Conservation (phyloP, 2,797 vertebrate species). For the Parotocinclus haroldoi region DNA sequence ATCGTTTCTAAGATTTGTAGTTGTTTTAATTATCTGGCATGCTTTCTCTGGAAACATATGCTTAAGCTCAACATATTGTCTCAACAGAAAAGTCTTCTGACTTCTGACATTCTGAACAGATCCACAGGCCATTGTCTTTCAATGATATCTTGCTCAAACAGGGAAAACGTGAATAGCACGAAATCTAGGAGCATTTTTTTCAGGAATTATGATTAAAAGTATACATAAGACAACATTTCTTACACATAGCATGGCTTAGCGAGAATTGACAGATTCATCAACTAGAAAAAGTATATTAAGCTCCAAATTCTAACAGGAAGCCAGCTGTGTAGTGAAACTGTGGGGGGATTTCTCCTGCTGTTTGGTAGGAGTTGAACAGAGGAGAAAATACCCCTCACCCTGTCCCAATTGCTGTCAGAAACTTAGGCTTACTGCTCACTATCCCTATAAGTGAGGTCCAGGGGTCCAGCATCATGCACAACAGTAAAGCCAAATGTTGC, state of each 20-base stretch:
- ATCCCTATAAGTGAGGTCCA: constrained; percentile 57
- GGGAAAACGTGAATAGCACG: constrained; percentile 53
- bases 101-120: no score
- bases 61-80: no score
- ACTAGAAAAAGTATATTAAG: constrained; percentile 41
- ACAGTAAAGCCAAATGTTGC: constrained; percentile 52
- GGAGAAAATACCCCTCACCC: constrained; percentile 30
- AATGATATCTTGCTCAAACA: neutral
- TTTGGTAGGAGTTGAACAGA: constrained; percentile 20
- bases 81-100: no score
- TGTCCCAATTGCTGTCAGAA: constrained; percentile 32
- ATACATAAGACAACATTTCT: constrained; percentile 68
- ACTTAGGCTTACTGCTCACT: constrained; percentile 56
- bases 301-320: constrained; percentile 38
- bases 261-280: constrained; percentile 58
- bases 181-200: no score
- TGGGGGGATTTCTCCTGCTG: constrained; percentile 26
- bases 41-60: no score
- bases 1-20: no score
- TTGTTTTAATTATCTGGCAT: no score
- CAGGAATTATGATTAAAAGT: constrained; percentile 43
- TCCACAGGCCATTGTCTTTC: neutral
- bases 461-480: constrained; percentile 24
- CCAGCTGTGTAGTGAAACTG: constrained; percentile 19
- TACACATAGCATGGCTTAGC: constrained; percentile 56